These are phyloP conservation scores for Enteromius fasciolatus DNA, from an alignment of 2,797 vertebrate genomes.

Conservation along the genomic window DNA sequence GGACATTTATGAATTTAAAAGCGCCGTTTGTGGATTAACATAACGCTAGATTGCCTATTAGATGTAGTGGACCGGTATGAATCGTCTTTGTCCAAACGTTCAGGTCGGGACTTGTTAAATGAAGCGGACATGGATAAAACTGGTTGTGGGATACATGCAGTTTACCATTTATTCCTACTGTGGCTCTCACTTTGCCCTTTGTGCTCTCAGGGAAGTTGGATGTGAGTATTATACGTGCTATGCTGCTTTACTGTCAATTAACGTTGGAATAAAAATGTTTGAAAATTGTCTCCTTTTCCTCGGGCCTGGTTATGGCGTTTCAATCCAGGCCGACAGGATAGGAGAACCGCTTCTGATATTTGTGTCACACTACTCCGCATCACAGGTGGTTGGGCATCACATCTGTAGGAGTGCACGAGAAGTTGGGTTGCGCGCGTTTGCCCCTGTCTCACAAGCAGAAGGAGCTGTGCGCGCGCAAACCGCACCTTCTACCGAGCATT, in stretches of 20 bases:
- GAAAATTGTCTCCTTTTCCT: conserved; percentile 43
- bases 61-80: conserved; percentile 46
- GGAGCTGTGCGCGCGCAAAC: conserved; percentile 86
- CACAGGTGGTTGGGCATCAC: conserved; percentile 89
- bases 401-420: conserved; percentile 81
- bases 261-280: conserved; percentile 20
- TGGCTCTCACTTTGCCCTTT: conserved; percentile 78
- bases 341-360: conserved; percentile 38
- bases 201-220: conserved; percentile 84
- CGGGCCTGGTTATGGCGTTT: conserved; percentile 43
- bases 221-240: conserved; percentile 79
- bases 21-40: conserved; percentile 46
- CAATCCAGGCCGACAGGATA: conserved; percentile 39
- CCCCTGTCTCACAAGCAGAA: conserved; percentile 84
- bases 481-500: conserved; percentile 85
- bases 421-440: conserved; percentile 78
- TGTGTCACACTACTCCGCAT: conserved; percentile 49
- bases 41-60: background rate
- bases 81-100: conserved; percentile 28
- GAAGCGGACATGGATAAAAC: conserved; percentile 82
- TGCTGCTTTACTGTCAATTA: background rate
- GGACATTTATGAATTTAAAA: conserved; percentile 20
- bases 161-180: conserved; percentile 76
- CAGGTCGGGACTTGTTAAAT: conserved; percentile 63
- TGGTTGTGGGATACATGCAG: conserved; percentile 71